phyloP scores from a whole-genome alignment of 2,888 invertebrate species.

The Poecilobothrus nobilitatus region DNA sequence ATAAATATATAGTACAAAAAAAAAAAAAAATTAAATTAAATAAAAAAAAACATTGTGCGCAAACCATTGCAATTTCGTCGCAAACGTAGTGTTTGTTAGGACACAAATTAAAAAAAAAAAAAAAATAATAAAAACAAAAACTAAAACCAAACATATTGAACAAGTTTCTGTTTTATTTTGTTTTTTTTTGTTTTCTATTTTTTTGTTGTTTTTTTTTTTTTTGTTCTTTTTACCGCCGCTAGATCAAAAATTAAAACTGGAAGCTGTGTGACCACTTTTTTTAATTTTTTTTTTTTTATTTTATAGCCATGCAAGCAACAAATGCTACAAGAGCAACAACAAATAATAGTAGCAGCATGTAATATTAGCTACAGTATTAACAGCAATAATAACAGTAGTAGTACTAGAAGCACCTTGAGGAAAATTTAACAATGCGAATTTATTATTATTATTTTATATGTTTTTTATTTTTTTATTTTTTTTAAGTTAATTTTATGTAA shows the following conservation, averaged over 20 bases:
- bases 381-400: neutral
- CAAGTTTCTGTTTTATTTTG: slow-evolving; percentile 8
- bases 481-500: neutral
- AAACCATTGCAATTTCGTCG: neutral
- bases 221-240: neutral
- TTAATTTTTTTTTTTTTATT: neutral
- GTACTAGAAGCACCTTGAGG: slow-evolving; percentile 8
- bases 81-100: neutral
- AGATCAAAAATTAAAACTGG: slow-evolving; percentile 14
- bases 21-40: neutral
- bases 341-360: too few species aligned
- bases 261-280: slow-evolving; percentile 19
- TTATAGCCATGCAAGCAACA: too few species aligned
- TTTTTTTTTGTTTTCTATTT: neutral
- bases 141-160: neutral
- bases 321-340: too few species aligned
- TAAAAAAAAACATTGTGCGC: neutral
- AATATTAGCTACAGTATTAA: neutral
- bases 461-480: neutral
- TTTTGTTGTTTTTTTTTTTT: neutral
- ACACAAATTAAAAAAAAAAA: neutral
- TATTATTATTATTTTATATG: neutral
- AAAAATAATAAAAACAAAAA: neutral
- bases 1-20: too few species aligned
- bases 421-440: slow-evolving; percentile 13